These are phyloP conservation scores for Cheilinus undulatus DNA, from an alignment of 2,113 vertebrate genomes.

Conservation along the genomic window DNA sequence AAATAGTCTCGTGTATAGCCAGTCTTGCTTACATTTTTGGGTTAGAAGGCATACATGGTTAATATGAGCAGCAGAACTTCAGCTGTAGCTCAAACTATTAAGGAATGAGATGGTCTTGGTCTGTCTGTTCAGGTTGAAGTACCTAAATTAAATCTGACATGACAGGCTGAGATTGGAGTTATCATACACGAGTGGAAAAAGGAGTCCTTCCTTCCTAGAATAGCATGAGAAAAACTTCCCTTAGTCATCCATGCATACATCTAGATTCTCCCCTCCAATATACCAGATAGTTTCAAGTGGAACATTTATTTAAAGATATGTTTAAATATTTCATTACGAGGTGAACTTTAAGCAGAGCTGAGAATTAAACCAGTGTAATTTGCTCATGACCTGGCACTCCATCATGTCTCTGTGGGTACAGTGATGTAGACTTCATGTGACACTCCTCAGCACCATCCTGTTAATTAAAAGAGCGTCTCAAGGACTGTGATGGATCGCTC, in stretches of 20 bases:
- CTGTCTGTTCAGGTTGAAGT: background rate
- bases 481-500: conserved; percentile 23
- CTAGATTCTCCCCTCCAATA: background rate
- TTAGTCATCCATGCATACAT: background rate
- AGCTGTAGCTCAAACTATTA: background rate
- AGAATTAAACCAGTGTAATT: conserved; percentile 2
- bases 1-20: no score
- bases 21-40: background rate
- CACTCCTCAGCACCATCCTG: conserved; percentile 14
- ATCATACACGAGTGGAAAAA: background rate
- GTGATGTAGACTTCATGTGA: conserved; percentile 8
- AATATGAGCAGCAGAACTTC: background rate
- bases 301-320: conserved; percentile 24
- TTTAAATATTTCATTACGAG: conserved; percentile 41
- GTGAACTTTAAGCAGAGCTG: conserved; percentile 4
- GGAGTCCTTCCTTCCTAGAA: background rate
- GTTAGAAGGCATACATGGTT: background rate
- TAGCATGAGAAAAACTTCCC: background rate
- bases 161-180: background rate
- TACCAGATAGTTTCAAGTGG: conserved; percentile 14
- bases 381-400: background rate
- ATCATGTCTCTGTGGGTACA: conserved; percentile 22
- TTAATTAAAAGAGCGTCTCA: background rate
- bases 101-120: background rate
- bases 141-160: background rate